Percentiles rank a stretch among this genome's conserved stretches.
These are phyloP conservation scores for Nomada fabriciana DNA, from an alignment of 2,888 invertebrate genomes.

Conservation along the genomic window DNA sequence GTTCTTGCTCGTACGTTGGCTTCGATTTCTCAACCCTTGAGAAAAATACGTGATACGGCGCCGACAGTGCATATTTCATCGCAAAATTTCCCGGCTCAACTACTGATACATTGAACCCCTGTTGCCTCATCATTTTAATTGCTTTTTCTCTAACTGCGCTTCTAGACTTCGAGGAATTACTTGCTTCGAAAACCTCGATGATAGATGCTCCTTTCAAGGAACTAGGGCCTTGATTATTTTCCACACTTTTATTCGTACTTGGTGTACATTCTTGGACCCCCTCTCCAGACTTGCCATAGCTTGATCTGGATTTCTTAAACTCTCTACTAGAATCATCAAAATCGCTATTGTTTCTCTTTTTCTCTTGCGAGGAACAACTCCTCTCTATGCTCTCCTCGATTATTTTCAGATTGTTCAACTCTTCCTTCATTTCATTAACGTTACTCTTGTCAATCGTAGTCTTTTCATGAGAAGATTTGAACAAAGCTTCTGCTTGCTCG, in stretches of 20 bases:
- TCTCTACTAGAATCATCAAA: neutral
- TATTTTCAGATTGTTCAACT: constrained; percentile 44
- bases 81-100: constrained; percentile 88
- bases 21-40: constrained; percentile 89
- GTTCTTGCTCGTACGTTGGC: constrained; percentile 88
- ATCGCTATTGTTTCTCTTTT: constrained; percentile 41
- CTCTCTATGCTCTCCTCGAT: constrained; percentile 42
- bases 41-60: constrained; percentile 89
- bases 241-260: neutral
- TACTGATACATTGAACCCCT: constrained; percentile 85
- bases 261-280: neutral
- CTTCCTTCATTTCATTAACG: constrained; percentile 34
- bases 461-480: constrained; percentile 31
- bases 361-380: constrained; percentile 26
- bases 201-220: constrained; percentile 43
- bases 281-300: neutral
- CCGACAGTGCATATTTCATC: constrained; percentile 88
- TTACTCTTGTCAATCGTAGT: constrained; percentile 2
- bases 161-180: constrained; percentile 52
- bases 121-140: constrained; percentile 76
- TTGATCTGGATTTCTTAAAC: constrained; percentile 40
- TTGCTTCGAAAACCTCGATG: constrained; percentile 52
- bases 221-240: constrained; percentile 4
- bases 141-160: constrained; percentile 71
- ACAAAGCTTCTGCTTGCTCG: constrained; percentile 52